Evolutionary conservation across 2,797 vertebrate species (phyloP), one percentile per base, ranked within the genome.

Genomic region (Merluccius polli): DNA sequence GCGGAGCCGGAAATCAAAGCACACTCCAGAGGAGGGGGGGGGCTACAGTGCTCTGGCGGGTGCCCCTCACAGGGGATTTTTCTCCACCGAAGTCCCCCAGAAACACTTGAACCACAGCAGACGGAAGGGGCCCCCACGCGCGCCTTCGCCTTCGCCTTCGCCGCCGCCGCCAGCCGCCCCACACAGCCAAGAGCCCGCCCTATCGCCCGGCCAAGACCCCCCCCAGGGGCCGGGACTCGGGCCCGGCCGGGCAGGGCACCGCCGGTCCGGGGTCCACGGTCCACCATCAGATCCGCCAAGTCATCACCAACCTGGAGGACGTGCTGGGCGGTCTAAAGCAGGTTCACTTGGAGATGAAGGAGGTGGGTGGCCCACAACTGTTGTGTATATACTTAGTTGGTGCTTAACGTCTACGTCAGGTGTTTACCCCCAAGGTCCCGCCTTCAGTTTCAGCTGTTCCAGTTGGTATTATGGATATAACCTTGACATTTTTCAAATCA

Each of bases 261-360:
- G 89, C 70, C 70, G 87, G 78, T 65, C 90, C 88, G 75, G 88
- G 76, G 68, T 73, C 88, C 27, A 80, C 80, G 0, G 93, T 95
- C 77, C 90, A 92, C 65, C 91, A 94, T 78, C 91, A 94, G 80
- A 95, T 95, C 84, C 89, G 92, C 88, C 92, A 92, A 87, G 94
- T 95, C 87, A 94, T 95, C 81, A 91, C 85, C 1, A 83, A 95
- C 85, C 89, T 95, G 81, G 94, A 95, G 86, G 92, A 90, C 70
- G 94, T 95, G 79, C 85, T 95, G 83, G 93, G 93, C 59, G 94
- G 94, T 78, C 87, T 95, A 83, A 95, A 95, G 89, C 92, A 94
- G 89, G 94, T 95, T 85, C 94, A 95, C 59, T 81, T 92, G 80
- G 94, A 95, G 89, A 95, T 95, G 94, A 94, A 93, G 91, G 94